Percentiles rank a stretch among this genome's conserved stretches.
phyloP scores from a whole-genome alignment of 30 jellyfish, hydroid and myxozoan genomes.

The Aurelia aurita region DNA sequence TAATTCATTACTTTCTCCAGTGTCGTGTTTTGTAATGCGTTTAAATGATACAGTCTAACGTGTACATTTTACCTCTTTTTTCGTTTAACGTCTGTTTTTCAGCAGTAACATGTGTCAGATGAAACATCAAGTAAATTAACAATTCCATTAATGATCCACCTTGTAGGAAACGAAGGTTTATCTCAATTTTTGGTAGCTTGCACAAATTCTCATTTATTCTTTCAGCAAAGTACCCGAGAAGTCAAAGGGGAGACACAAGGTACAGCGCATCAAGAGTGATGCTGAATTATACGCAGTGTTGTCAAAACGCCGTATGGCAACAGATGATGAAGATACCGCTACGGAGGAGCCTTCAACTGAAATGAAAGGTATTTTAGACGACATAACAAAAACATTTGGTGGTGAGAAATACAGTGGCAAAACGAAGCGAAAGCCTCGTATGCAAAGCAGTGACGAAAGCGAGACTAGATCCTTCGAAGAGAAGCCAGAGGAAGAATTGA shows the following conservation, averaged over 20 bases:
- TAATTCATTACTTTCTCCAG: too few relatives aligned
- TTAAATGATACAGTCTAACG: too few relatives aligned
- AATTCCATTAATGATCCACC: too few relatives aligned
- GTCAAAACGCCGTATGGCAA: conserved; percentile 87
- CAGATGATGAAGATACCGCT: conserved; percentile 77
- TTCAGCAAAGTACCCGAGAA: conserved; percentile 55
- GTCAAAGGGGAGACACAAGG: conserved; percentile 79
- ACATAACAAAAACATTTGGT: conserved; percentile 72
- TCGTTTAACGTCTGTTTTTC: too few relatives aligned
- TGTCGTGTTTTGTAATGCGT: too few relatives aligned
- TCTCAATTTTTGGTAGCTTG: too few relatives aligned
- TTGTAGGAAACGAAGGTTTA: too few relatives aligned
- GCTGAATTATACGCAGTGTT: conserved; percentile 90
- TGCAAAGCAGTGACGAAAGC: conserved; percentile 63
- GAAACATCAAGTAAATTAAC: too few relatives aligned
- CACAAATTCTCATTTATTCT: not conserved
- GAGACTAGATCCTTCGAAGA: conserved; percentile 41
- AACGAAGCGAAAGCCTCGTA: conserved; percentile 68
- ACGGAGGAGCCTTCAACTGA: conserved; percentile 66
- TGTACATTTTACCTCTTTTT: too few relatives aligned
- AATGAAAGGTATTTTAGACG: conserved; percentile 68
- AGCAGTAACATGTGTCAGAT: too few relatives aligned
- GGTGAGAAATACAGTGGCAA: conserved; percentile 33
- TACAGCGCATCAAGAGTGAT: conserved; percentile 88
- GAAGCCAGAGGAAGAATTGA: conserved; percentile 22